Evolutionary conservation across 2,888 invertebrate species (phyloP), one percentile per base, ranked within the genome.

Genomic region (Eustalomyia histrio): DNA sequence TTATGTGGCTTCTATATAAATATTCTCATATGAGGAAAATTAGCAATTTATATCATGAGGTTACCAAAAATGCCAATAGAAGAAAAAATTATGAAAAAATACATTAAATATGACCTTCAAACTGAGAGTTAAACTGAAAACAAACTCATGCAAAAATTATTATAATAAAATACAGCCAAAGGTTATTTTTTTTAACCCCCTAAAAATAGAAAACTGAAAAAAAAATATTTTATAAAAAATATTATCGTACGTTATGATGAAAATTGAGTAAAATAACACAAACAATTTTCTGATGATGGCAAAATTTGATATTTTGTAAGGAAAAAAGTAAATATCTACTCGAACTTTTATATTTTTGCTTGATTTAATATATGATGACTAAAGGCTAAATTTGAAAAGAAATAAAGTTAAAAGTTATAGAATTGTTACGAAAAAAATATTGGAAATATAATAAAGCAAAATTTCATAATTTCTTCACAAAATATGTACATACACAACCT

Each of bases 121-220:
- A 65, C 35, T 21, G 14, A 24, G 12, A 58, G 14, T 39, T 63
- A 14, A 55, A 1, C 43, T 60, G 16, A 50, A 10, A 55, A 18
- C 33, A 53, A 16, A 64, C 58, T 52, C 58, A 43, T 33, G 35
- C 29, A 61, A 43, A 61, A 61, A 63, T 57, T 33, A 52, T 52
- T 55, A 68, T 58, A 53, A 76, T 53, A 76, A 69, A 65, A 64
- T 64, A 69, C 58, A 55, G 76, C 76, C 80, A 80, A 55, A 69
- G 76, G 80, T 65, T 76, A 76, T 68, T 73, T 69, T 17, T 57
- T 61, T 73, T n/a, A n/a, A 73, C 65, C 67, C 72, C 47, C n/a
- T 35, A 2, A 47, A 50, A 24, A 60, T 43, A n/a, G n/a, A 8
- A 33, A 58, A 67, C 14, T 12, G 39, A 12, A 35, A 47, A 50